A percentile compares a stretch with the other conserved stretches of the same genome.
These are phyloP conservation scores for Rissa tridactyla DNA, from an alignment of 2,113 vertebrate species.

Conservation along the genomic window DNA sequence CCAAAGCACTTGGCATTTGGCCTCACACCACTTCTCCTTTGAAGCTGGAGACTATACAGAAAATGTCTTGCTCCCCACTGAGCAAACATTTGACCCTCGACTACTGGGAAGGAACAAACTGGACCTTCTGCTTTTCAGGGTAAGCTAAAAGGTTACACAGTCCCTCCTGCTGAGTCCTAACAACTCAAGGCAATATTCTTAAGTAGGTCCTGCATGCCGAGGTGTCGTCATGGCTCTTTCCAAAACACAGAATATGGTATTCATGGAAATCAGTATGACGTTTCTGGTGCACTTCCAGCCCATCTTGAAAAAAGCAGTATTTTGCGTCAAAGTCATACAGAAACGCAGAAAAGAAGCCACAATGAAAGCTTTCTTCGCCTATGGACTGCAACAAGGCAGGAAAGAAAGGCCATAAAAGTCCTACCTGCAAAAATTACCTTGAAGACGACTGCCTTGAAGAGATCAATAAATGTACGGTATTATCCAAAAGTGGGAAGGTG, in stretches of 20 bases:
- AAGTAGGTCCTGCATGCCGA: not conserved
- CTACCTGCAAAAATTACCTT: not conserved
- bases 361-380: not conserved
- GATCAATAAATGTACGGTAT: not conserved
- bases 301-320: not conserved
- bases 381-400: not conserved
- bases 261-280: not conserved
- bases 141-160: conserved; percentile 37
- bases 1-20: conserved; percentile 40
- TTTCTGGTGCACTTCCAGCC: not conserved
- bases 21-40: conserved; percentile 41
- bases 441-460: not conserved
- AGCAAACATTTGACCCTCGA: conserved; percentile 52
- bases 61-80: conserved; percentile 18
- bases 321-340: not conserved
- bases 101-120: conserved; percentile 39
- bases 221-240: conserved; percentile 10
- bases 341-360: not conserved
- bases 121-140: conserved; percentile 59
- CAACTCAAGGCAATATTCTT: conserved; percentile 35
- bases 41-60: conserved; percentile 17
- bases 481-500: not conserved
- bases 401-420: not conserved
- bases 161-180: conserved; percentile 16
- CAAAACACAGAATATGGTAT: not conserved